Evolutionary conservation across 2,797 vertebrate genomes (phyloP).

Genomic region (Sciurus vulgaris): DNA sequence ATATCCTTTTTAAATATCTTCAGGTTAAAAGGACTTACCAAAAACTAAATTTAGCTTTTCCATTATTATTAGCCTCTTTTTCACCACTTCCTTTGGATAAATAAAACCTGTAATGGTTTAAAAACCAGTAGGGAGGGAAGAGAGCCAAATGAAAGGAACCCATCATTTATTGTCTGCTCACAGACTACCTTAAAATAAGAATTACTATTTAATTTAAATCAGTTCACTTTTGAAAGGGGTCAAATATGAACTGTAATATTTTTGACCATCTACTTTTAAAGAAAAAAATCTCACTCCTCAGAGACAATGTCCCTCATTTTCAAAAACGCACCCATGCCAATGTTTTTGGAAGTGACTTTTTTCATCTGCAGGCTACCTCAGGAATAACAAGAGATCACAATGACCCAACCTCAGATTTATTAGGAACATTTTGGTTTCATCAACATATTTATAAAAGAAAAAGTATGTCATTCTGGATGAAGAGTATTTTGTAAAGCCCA

Average conservation of each 20-base stretch:
- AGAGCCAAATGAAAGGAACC: slow-evolving; percentile 52
- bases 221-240: slow-evolving; percentile 52
- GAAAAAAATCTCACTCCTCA: slow-evolving; percentile 52
- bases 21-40: slow-evolving; percentile 53
- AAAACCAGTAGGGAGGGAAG: slow-evolving; percentile 57
- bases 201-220: slow-evolving; percentile 62
- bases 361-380: slow-evolving; percentile 19
- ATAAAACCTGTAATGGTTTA: slow-evolving; percentile 64
- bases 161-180: slow-evolving; percentile 34
- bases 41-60: slow-evolving; percentile 64
- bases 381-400: slow-evolving; percentile 47
- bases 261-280: slow-evolving; percentile 55
- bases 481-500: slow-evolving; percentile 59
- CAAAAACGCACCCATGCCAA: slow-evolving; percentile 22
- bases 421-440: slow-evolving; percentile 64
- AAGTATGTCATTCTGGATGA: slow-evolving; percentile 55
- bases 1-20: slow-evolving; percentile 42
- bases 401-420: slow-evolving; percentile 26
- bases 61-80: slow-evolving; percentile 58
- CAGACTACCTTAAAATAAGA: slow-evolving; percentile 61
- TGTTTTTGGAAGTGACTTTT: slow-evolving; percentile 34
- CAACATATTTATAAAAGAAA: slow-evolving; percentile 32
- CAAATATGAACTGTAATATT: slow-evolving; percentile 36
- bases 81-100: slow-evolving; percentile 26
- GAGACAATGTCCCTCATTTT: slow-evolving; percentile 50